These are phyloP conservation scores for Melopsittacus undulatus DNA, from an alignment of 2,797 vertebrate genomes.

Conservation along the genomic window DNA sequence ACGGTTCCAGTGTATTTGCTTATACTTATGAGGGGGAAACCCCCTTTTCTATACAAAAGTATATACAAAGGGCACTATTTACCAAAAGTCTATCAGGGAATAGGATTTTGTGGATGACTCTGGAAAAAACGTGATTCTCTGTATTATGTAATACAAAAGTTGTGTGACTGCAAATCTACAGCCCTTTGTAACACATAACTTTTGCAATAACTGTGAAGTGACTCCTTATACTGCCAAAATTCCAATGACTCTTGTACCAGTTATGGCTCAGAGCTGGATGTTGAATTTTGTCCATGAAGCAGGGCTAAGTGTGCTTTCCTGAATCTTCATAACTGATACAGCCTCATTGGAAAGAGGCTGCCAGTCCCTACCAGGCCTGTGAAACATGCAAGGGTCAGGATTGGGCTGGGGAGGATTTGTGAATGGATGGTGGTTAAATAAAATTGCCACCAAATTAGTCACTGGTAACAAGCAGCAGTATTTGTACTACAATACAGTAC, in stretches of 20 bases:
- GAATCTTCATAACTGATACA: neutral
- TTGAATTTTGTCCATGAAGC: neutral
- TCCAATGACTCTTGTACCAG: neutral
- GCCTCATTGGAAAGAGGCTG: neutral
- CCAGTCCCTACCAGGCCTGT: neutral
- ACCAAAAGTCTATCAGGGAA: neutral
- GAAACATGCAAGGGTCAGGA: neutral
- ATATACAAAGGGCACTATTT: neutral
- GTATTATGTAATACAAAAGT: neutral
- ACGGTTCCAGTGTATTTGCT: neutral
- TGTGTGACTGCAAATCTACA: neutral
- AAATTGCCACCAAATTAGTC: neutral
- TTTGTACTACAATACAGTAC: neutral
- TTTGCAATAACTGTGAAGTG: neutral
- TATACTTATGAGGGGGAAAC: neutral
- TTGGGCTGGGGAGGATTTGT: neutral
- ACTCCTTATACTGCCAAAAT: neutral
- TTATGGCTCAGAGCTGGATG: neutral
- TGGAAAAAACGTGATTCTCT: neutral
- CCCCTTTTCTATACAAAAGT: neutral
- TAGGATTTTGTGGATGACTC: neutral
- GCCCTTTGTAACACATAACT: neutral
- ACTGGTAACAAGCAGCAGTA: neutral
- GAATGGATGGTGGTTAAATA: neutral
- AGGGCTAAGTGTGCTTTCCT: neutral